Percentiles rank a stretch among this genome's conserved stretches.
These are phyloP conservation scores for Eilema sororculum DNA, from an alignment of 2,888 invertebrate species.

Conservation along the genomic window DNA sequence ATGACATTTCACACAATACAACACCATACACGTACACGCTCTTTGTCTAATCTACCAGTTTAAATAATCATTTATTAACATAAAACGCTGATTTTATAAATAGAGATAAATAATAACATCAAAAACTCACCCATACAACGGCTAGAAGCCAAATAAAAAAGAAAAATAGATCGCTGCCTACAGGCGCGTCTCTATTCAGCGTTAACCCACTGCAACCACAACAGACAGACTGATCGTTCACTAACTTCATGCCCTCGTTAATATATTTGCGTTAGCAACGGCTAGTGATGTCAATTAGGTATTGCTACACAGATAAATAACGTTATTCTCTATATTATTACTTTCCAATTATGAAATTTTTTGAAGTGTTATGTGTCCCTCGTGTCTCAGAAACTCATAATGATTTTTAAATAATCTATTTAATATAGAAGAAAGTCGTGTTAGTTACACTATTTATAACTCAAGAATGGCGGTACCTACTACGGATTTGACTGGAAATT, in stretches of 20 bases:
- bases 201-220: slow-evolving; percentile 67
- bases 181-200: slow-evolving; percentile 76
- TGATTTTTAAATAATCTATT: too few relatives aligned
- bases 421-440: too few relatives aligned
- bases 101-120: slow-evolving; percentile 36
- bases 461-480: too few relatives aligned
- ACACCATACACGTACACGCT: slow-evolving; percentile 37
- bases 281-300: slow-evolving; percentile 50
- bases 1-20: slow-evolving; percentile 35
- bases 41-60: slow-evolving; percentile 36
- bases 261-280: slow-evolving; percentile 64
- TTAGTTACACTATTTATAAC: too few relatives aligned
- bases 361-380: too few relatives aligned
- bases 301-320: slow-evolving; percentile 21
- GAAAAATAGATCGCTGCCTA: slow-evolving; percentile 79
- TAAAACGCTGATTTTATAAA: slow-evolving; percentile 13
- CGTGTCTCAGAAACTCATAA: too few relatives aligned
- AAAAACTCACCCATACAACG: slow-evolving; percentile 86
- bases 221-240: slow-evolving; percentile 81
- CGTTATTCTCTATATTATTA: slow-evolving; percentile 18
- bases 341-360: not conserved
- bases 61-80: slow-evolving; percentile 15
- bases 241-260: slow-evolving; percentile 65
- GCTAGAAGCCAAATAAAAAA: slow-evolving; percentile 88
- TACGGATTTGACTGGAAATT: too few relatives aligned